phyloP scores from a whole-genome alignment of 2,888 invertebrate genomes.

The Blastobasis lacticolella region DNA sequence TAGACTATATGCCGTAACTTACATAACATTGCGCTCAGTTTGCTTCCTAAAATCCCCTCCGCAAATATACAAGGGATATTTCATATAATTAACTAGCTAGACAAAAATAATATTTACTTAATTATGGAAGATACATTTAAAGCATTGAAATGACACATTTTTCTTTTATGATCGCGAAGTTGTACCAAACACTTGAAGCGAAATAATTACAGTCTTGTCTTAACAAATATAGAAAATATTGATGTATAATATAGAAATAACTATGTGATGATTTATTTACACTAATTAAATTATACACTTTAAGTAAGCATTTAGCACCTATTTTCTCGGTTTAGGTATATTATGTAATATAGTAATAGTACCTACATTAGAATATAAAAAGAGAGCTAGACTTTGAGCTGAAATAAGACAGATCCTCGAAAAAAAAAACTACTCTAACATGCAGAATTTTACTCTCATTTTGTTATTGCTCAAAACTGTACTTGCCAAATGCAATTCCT shows the following conservation, averaged over 20 bases:
- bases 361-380: too few relatives aligned
- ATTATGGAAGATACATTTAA: slow-evolving; percentile 20
- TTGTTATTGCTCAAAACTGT: too few relatives aligned
- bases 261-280: slow-evolving; percentile 33
- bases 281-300: slow-evolving; percentile 22
- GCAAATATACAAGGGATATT: background rate
- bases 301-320: slow-evolving; percentile 67
- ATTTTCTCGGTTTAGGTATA: slow-evolving; percentile 24
- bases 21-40: slow-evolving; percentile 16
- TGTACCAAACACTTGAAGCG: background rate
- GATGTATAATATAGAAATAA: too few relatives aligned
- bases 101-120: background rate
- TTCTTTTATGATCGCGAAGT: background rate
- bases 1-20: slow-evolving; percentile 18
- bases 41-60: background rate
- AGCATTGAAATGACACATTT: slow-evolving; percentile 35
- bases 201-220: background rate
- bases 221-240: too few relatives aligned
- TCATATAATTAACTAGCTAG: background rate
- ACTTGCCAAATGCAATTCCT: too few relatives aligned
- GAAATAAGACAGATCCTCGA: too few relatives aligned
- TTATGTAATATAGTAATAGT: too few relatives aligned
- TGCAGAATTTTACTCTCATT: too few relatives aligned
- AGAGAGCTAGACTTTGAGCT: too few relatives aligned
- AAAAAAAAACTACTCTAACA: too few relatives aligned